Base-by-base conservation (phyloP, 2,888 invertebrate species). In the Diplolepis rosae region DNA sequence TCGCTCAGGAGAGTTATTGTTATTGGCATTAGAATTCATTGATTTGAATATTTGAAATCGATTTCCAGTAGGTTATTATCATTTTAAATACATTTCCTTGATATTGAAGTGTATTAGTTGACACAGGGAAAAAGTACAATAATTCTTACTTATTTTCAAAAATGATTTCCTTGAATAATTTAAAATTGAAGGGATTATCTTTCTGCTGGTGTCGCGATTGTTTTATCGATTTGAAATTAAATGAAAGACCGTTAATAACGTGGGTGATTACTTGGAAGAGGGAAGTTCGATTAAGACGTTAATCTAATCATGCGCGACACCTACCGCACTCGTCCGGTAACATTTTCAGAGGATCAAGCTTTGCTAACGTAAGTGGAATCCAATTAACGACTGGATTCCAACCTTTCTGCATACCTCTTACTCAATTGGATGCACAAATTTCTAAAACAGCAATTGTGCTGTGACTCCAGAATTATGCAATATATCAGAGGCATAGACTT, bases 301-400 rank as follows among this genome's bases (percentile, higher is more conserved):
- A 70, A 72, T 15, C 56, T 70, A 68, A 70, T 42, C 66, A 68
- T 11, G 67, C 69, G 67, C 67, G 70, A 68, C 70, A 45, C 65
- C 30, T 51, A 51, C 15, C 52, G 32, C 65, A 52, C 69, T 71
- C 69, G 66, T 69, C 69, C 68, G 56, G 52, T n/a, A 70, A 73
- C 74, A 66, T 69, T 78, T 71, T 76, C 69, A 67, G 50, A n/a
- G n/a, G 42, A 54, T 61, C 54, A 73, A 68, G 69, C 50, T 30
- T 70, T 35, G 15, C 69, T 52, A 52, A 68, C 54, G 22, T 52
- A 65, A 69, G 45, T 69, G 65, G 68, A 77, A 74, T 74, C 77
- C 68, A 77, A 72, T 77, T 75, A 68, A 18, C 51, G 51, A 32
- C 65, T 72, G 42, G 72, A 73, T 68, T 65, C 68, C 52, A 66